Conservation (phyloP, 2,888 invertebrate genomes). For the Tholera decimalis region DNA sequence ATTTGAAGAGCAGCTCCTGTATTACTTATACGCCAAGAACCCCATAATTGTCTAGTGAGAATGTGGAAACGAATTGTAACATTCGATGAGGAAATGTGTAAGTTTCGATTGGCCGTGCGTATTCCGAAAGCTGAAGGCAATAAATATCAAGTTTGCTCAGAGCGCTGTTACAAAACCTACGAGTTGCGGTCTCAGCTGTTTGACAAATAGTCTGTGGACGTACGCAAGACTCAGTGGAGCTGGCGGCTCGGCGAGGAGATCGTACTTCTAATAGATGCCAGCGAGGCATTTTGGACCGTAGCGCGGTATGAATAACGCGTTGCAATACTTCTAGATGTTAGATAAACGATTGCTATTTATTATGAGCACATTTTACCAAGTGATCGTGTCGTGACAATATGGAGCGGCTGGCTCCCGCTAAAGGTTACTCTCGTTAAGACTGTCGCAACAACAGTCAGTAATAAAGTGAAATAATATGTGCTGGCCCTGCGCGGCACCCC, state of each 20-base stretch:
- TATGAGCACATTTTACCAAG: constrained; percentile 78
- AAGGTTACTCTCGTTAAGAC: constrained; percentile 89
- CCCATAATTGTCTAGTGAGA: constrained; percentile 51
- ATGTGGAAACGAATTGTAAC: constrained; percentile 68
- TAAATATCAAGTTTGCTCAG: constrained; percentile 85
- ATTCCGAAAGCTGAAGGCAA: constrained; percentile 83
- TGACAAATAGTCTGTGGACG: constrained; percentile 81
- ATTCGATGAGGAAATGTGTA: constrained; percentile 73
- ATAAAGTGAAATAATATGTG: constrained; percentile 77
- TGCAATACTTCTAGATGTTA: constrained; percentile 74
- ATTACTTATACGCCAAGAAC: constrained; percentile 72
- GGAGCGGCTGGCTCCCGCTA: constrained; percentile 84
- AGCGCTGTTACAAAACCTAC: constrained; percentile 83
- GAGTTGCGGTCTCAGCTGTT: constrained; percentile 80
- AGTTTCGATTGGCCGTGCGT: constrained; percentile 77
- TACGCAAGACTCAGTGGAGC: constrained; percentile 70
- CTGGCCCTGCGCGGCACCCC: constrained; percentile 29
- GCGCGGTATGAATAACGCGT: constrained; percentile 72
- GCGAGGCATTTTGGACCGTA: constrained; percentile 64
- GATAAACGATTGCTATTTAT: constrained; percentile 86
- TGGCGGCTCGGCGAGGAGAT: constrained; percentile 60
- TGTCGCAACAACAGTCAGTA: constrained; percentile 82
- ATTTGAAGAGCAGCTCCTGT: constrained; percentile 72
- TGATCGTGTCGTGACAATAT: constrained; percentile 88
- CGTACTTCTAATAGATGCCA: constrained; percentile 45